Conservation (phyloP, 2,888 invertebrate species). For the Aplocera efformata region DNA sequence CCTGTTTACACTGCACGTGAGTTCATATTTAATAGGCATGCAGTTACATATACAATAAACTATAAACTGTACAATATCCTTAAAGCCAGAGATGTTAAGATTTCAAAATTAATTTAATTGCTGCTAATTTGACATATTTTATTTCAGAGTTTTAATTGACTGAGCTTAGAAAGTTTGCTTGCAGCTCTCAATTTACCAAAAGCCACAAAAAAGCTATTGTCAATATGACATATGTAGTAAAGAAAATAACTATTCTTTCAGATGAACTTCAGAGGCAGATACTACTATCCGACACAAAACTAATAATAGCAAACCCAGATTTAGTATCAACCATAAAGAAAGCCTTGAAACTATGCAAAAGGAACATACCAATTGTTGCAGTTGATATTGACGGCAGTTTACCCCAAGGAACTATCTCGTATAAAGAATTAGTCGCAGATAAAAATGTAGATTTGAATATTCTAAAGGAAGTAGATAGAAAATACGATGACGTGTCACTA, state of each 20-base stretch:
- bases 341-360: conserved; percentile 65
- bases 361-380: conserved; percentile 73
- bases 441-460: conserved; percentile 66
- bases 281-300: conserved; percentile 76
- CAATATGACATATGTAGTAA: too few species aligned
- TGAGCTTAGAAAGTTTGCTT: too few species aligned
- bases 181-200: too few species aligned
- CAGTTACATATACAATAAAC: too few species aligned
- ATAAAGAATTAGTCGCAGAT: conserved; percentile 77
- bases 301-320: conserved; percentile 80
- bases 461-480: conserved; percentile 58
- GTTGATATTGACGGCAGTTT: conserved; percentile 39
- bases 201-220: too few species aligned
- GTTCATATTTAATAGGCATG: conserved; percentile 21
- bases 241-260: conserved; percentile 42
- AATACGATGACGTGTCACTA: conserved; percentile 80
- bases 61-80: too few species aligned
- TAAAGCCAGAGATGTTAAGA: too few species aligned
- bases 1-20: conserved; percentile 83
- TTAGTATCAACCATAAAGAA: conserved; percentile 68
- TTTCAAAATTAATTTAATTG: too few species aligned
- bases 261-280: conserved; percentile 86
- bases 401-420: conserved; percentile 80
- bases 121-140: too few species aligned
- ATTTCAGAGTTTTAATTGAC: too few species aligned